A percentile compares a stretch with the other conserved stretches of the same genome.
Evolutionary conservation across 1,140 invertebrate genomes (phyloP).

Genomic region (Coptotermes formosanus): DNA sequence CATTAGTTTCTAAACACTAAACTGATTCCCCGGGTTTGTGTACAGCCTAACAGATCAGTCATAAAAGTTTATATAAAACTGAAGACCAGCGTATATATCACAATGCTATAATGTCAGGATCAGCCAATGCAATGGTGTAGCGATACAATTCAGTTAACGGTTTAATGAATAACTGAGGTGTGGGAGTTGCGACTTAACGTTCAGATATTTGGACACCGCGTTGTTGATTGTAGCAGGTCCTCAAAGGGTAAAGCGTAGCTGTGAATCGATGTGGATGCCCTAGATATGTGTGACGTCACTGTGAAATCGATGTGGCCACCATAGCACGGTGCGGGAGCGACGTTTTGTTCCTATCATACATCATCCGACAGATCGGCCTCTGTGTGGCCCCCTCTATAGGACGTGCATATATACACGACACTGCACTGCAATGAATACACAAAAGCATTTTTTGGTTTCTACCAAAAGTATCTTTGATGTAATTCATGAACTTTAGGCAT

Average conservation of each 20-base stretch:
- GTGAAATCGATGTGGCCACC: conserved; percentile 16
- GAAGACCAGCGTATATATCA: no score
- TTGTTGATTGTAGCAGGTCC: neutral
- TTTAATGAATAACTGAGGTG: neutral
- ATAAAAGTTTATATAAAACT: no score
- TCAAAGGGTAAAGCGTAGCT: neutral
- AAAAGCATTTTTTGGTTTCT: no score
- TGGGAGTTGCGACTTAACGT: neutral
- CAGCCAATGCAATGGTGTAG: no score
- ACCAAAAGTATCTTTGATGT: no score
- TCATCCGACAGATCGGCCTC: neutral
- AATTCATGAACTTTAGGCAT: no score
- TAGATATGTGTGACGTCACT: conserved; percentile 15
- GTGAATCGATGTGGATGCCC: conserved; percentile 9
- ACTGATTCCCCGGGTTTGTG: no score
- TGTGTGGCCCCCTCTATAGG: neutral
- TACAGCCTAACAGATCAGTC: no score
- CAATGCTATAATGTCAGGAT: no score
- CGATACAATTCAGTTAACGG: neutral
- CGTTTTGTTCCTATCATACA: conserved; percentile 7
- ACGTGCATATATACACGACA: no score
- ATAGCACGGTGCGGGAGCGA: neutral
- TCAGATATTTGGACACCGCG: neutral
- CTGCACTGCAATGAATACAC: no score
- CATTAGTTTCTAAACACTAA: no score